phyloP scores from a whole-genome alignment of 2,797 vertebrate species.

The Sebastiscus albofasciatus region DNA sequence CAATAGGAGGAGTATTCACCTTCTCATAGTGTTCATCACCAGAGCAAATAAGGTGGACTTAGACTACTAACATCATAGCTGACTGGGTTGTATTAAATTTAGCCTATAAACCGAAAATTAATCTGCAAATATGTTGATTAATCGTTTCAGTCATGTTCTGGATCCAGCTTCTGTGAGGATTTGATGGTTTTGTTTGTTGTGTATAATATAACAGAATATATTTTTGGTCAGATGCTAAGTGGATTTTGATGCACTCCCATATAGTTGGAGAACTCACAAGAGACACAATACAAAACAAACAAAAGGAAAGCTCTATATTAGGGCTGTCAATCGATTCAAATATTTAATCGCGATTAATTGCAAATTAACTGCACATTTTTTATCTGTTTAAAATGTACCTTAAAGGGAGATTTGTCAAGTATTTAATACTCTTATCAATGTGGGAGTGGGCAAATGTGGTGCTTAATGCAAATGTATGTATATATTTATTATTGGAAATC shows the following conservation, averaged over 20 bases:
- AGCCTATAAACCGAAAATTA: not conserved
- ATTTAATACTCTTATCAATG: too few species aligned
- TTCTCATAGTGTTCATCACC: slow-evolving; percentile 43
- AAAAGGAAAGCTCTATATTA: rapidly evolving
- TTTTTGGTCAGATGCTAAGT: not conserved
- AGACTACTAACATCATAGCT: not conserved
- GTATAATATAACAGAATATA: too few species aligned
- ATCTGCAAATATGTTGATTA: not conserved
- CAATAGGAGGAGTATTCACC: slow-evolving; percentile 71
- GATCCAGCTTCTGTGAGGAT: not conserved
- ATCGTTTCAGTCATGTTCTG: not conserved
- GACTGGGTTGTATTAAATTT: not conserved
- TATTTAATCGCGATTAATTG: too few species aligned
- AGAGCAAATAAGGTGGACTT: slow-evolving; percentile 20
- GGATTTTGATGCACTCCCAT: not conserved
- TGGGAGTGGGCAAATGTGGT: too few species aligned
- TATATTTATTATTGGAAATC: too few species aligned
- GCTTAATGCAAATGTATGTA: too few species aligned
- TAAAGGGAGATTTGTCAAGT: too few species aligned
- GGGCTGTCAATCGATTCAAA: too few species aligned
- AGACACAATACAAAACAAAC: too few species aligned
- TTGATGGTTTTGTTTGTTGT: not conserved
- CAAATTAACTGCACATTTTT: too few species aligned
- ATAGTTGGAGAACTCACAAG: not conserved
- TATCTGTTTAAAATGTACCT: too few species aligned